These are phyloP conservation scores for Irena cyanogastra DNA, from an alignment of 2,113 vertebrate genomes.

Conservation along the genomic window DNA sequence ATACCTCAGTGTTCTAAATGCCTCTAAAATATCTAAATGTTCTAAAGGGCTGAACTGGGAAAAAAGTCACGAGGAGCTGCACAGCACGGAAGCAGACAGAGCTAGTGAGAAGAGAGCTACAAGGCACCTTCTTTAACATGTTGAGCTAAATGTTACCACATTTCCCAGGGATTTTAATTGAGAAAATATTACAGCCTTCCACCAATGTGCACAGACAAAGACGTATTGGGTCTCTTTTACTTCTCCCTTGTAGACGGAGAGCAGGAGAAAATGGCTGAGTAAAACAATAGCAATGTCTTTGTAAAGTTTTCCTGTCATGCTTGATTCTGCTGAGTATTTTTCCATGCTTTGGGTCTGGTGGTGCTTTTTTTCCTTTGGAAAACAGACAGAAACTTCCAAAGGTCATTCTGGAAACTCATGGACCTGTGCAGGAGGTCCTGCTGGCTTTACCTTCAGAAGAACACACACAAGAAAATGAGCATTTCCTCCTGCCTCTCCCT, in stretches of 20 bases:
- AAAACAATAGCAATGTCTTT: not conserved
- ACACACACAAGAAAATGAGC: accelerated
- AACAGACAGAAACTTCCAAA: not conserved
- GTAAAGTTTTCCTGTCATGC: not conserved
- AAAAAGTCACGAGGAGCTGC: not conserved
- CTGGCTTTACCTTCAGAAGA: not conserved
- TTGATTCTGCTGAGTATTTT: not conserved
- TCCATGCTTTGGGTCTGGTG: not conserved
- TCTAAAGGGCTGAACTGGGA: not conserved
- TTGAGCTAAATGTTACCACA: not conserved
- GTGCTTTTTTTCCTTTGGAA: not conserved
- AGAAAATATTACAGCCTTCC: not conserved
- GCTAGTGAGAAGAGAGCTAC: not conserved
- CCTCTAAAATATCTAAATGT: not conserved
- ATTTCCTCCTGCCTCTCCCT: not conserved
- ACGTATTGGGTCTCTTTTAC: not conserved
- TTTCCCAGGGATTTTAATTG: not conserved
- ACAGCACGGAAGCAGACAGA: not conserved
- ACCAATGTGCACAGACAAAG: not conserved
- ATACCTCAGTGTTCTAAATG: not conserved
- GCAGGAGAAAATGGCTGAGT: not conserved
- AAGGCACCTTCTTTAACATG: not conserved
- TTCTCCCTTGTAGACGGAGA: not conserved
- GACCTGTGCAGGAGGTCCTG: not conserved
- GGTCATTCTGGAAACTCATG: not conserved